A percentile compares a stretch with the other conserved stretches of the same genome.
phyloP scores from a whole-genome alignment of 2,113 vertebrate species.

The Morone chrysops region DNA sequence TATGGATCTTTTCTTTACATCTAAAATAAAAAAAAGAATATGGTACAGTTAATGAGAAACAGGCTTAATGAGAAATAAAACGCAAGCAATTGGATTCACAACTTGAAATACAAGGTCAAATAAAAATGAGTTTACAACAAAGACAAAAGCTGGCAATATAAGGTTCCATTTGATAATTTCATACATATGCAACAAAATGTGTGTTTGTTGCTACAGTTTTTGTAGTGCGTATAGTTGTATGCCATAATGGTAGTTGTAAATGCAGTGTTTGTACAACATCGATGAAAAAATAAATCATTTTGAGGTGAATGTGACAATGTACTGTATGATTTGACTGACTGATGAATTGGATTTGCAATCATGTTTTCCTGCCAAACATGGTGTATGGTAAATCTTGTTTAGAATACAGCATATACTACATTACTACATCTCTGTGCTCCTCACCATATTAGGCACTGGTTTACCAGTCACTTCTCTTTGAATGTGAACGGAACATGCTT shows the following conservation, averaged over 20 bases:
- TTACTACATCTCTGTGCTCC: slow-evolving; percentile 4
- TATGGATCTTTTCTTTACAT: neutral
- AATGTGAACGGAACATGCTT: slow-evolving; percentile 13
- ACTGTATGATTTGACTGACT: no score
- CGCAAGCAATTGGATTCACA: neutral
- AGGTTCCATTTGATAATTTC: neutral
- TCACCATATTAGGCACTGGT: slow-evolving; percentile 15
- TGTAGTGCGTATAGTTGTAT: neutral
- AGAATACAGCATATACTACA: neutral
- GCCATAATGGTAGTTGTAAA: neutral
- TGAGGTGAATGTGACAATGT: neutral
- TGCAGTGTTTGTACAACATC: neutral
- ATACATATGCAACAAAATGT: neutral
- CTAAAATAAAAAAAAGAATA: neutral
- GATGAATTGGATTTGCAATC: slow-evolving; percentile 9
- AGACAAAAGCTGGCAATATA: neutral
- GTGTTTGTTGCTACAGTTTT: neutral
- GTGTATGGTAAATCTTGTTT: slow-evolving; percentile 1
- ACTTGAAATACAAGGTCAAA: neutral
- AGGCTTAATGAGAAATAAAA: neutral
- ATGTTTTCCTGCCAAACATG: slow-evolving; percentile 8
- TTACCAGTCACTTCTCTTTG: slow-evolving; percentile 31
- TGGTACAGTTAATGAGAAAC: neutral
- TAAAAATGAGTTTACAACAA: neutral
- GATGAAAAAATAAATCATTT: neutral